Base-by-base conservation (phyloP, 2,797 vertebrate species). In the Thunnus albacares region DNA sequence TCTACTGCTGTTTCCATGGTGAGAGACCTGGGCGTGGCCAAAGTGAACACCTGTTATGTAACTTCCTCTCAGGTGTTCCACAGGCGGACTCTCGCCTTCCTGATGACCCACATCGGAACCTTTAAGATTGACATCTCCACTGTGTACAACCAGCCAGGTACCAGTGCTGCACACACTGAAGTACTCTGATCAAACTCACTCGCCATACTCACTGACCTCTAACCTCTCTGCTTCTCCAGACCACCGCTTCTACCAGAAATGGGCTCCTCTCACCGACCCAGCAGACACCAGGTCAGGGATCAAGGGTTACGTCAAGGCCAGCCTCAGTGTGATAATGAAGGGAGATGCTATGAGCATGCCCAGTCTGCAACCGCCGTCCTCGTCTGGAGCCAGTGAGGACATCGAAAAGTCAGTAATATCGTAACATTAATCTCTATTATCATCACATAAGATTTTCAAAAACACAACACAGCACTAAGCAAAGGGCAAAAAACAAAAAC, bases 251-350 rank as follows among this genome's bases (percentile, higher is more conserved):
- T 97, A 97, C 85, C 97, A 98, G 90, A 99, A 98, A 83, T 99
- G 98, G 98, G 98, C 98, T 66, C 97, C 97, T 3, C 95, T 98
- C 75, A 97, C 96, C 0, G 98, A 99, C 85, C 96, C 98, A 0
- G 94, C 79, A 0, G 98, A 99, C 90, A 99, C 97, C 14, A 92
- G 90, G 57, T 95, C 97, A 0, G 97, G 98, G 0, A 90, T 97
- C 79, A 99, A 98, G 83, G 98, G 98, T 76, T 99, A 96, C 24
- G 96, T 99, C 63, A 98, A 97, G 92, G 97, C 97, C 81, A 98
- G 90, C 47, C 82, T 99, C 80, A 95, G 94, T 0, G 87, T 98
- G 71, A 88, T 96, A 15, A 96, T 96, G 77, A 97, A 95, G 0
- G 97, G 98, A 2, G 97, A 98, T 1, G 30, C 85, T 49, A 85